A percentile compares a stretch with the other conserved stretches of the same genome.
These are phyloP conservation scores for Brachyptera putata DNA, from an alignment of 2,888 invertebrate species.

Conservation along the genomic window DNA sequence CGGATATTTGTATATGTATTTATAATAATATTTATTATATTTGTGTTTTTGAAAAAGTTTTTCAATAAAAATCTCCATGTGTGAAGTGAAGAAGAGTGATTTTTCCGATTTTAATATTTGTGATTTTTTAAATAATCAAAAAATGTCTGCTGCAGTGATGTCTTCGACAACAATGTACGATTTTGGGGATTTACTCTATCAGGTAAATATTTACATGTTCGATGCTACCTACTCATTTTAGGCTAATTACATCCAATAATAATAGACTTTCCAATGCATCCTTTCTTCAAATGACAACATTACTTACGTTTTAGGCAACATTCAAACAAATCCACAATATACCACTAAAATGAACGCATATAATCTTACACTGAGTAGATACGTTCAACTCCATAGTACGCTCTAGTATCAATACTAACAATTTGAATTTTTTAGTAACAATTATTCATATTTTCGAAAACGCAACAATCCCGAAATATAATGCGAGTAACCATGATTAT, in stretches of 20 bases:
- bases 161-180: conserved; percentile 66
- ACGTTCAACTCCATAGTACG: too few species aligned
- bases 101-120: conserved; percentile 19
- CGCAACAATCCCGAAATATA: too few species aligned
- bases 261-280: not conserved
- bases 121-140: conserved; percentile 22
- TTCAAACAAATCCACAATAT: too few species aligned
- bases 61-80: not conserved
- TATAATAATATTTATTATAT: not conserved
- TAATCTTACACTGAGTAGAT: too few species aligned
- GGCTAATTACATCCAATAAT: not conserved
- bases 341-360: too few species aligned
- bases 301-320: too few species aligned
- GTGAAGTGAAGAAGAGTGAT: conserved; percentile 15
- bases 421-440: too few species aligned
- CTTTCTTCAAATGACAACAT: too few species aligned
- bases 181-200: conserved; percentile 68
- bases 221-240: too few species aligned
- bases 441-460: too few species aligned
- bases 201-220: conserved; percentile 61
- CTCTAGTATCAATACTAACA: too few species aligned
- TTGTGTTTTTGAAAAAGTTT: not conserved
- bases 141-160: conserved; percentile 76
- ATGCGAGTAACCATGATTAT: too few species aligned
- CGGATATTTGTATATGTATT: not conserved